A percentile compares a stretch with the other conserved stretches of the same genome.
These are phyloP conservation scores for Tretioscincus oriximinensis DNA, from an alignment of 2,113 vertebrate genomes.

Conservation along the genomic window DNA sequence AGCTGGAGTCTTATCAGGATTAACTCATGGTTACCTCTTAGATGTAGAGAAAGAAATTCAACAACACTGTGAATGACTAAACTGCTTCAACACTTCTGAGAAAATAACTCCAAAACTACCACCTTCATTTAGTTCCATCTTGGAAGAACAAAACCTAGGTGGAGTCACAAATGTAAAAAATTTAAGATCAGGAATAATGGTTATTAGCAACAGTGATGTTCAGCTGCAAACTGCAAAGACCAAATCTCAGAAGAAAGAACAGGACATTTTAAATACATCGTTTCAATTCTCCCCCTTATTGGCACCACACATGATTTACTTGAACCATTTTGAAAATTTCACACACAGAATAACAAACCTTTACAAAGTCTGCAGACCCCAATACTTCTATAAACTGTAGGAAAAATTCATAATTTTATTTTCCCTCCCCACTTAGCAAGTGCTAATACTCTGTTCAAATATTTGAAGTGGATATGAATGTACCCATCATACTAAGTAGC, in stretches of 20 bases:
- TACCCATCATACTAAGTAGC: not conserved
- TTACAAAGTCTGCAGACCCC: not conserved
- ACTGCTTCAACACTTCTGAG: not conserved
- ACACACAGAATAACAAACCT: constrained; percentile 8
- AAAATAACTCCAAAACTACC: not conserved
- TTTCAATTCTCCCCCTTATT: not conserved
- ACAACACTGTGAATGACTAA: not conserved
- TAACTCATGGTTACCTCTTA: too few relatives aligned
- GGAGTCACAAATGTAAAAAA: not conserved
- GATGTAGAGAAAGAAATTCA: not conserved
- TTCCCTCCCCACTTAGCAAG: not conserved
- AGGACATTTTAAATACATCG: not conserved
- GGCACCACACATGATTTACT: constrained; percentile 27
- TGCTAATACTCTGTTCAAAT: constrained; percentile 7
- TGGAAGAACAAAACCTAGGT: constrained; percentile 9
- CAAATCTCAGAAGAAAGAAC: not conserved
- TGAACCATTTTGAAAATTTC: not conserved
- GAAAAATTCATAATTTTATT: not conserved
- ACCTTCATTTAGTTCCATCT: not conserved
- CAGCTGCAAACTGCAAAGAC: not conserved
- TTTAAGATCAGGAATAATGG: not conserved
- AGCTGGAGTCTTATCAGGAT: too few relatives aligned
- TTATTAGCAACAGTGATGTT: not conserved
- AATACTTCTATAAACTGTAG: not conserved
- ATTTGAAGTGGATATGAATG: not conserved